Conservation (phyloP, 2,113 vertebrate species). For the Psittacus erithacus region DNA sequence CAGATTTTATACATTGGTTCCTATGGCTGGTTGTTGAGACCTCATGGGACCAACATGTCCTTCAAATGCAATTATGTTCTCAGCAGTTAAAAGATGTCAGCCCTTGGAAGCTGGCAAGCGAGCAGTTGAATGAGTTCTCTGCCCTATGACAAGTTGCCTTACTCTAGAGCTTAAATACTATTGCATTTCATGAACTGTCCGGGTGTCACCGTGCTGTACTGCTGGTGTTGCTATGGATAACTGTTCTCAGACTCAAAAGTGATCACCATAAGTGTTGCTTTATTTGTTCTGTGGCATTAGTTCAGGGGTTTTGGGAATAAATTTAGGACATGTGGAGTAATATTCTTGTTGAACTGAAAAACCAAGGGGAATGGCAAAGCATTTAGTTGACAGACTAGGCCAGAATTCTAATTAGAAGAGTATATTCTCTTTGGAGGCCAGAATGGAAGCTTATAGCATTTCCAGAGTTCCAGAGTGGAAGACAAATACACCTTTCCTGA, state of each 20-base stretch:
- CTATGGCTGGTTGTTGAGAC: not conserved
- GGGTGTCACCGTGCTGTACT: not conserved
- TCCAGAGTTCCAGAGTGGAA: not conserved
- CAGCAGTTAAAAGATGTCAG: conserved; percentile 11
- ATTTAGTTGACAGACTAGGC: not conserved
- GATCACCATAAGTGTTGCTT: not conserved
- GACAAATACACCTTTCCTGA: not conserved
- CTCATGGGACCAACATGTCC: not conserved
- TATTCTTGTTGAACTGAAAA: not conserved
- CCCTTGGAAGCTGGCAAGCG: not conserved
- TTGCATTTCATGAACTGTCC: not conserved
- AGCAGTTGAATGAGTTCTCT: not conserved
- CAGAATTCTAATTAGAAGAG: not conserved
- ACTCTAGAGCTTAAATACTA: not conserved
- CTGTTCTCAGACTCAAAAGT: not conserved
- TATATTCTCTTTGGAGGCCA: not conserved
- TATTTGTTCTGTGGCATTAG: not conserved
- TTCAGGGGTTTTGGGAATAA: not conserved
- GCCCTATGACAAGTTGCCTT: not conserved
- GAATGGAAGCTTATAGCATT: not conserved
- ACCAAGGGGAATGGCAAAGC: not conserved
- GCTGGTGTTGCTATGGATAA: not conserved
- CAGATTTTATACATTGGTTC: not conserved
- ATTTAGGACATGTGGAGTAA: not conserved
- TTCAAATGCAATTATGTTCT: conserved; percentile 33